A percentile compares a stretch with the other conserved stretches of the same genome.
phyloP scores from a whole-genome alignment of 2,113 vertebrate genomes.

The Halcyon malimbica region DNA sequence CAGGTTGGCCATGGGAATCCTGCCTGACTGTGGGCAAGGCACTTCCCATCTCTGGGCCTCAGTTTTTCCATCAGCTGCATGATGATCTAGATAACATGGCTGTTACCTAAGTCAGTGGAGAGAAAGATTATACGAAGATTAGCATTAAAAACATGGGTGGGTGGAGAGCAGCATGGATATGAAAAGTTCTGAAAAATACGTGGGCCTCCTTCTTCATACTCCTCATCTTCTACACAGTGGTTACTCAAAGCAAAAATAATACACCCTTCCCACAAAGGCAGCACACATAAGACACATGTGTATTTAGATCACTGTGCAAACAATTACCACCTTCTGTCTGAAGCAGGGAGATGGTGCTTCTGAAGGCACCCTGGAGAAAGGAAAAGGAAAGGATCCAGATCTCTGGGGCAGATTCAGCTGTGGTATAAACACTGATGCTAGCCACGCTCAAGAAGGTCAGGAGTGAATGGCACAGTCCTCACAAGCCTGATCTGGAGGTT shows the following conservation, averaged over 20 bases:
- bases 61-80: neutral
- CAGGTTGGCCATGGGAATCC: neutral
- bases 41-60: neutral
- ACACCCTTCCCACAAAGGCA: neutral
- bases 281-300: neutral
- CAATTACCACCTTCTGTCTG: neutral
- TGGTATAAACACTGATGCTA: neutral
- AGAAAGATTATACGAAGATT: neutral
- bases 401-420: neutral
- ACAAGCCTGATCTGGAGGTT: neutral
- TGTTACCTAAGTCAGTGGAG: neutral
- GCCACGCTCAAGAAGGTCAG: neutral
- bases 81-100: neutral
- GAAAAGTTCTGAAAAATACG: neutral
- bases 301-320: slow-evolving; percentile 16
- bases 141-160: neutral
- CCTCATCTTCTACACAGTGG: neutral
- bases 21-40: neutral
- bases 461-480: neutral
- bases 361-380: neutral
- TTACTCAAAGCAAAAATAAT: slow-evolving; percentile 7
- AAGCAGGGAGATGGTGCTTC: neutral
- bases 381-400: neutral
- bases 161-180: neutral
- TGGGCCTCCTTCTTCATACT: neutral